Evolutionary conservation across 1,140 invertebrate genomes (phyloP).

Genomic region (Harpegnathos saltator): DNA sequence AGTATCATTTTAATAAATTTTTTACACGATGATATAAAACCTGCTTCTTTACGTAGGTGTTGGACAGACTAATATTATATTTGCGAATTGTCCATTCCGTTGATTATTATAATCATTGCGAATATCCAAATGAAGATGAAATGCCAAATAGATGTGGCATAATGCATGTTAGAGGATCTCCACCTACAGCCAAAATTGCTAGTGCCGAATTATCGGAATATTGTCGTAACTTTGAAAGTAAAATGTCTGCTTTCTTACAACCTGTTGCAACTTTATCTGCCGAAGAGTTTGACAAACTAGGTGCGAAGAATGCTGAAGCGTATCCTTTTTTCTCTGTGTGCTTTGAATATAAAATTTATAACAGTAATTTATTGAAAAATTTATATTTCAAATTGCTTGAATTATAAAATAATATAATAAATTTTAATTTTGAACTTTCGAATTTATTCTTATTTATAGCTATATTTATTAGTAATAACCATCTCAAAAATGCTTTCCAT

Average conservation of each 20-base stretch:
- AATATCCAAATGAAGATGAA: conserved; percentile 99
- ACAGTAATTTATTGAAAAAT: not conserved
- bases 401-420: not conserved
- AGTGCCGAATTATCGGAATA: conserved; percentile 83
- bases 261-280: conserved; percentile 88
- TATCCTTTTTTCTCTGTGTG: conserved; percentile 79
- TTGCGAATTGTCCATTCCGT: conserved; percentile 98
- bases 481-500: too few species aligned
- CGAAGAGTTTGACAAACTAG: conserved; percentile 94
- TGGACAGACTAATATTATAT: conserved; percentile 96
- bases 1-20: not conserved
- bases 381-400: not conserved
- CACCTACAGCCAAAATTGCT: conserved; percentile 92
- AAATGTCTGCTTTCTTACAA: conserved; percentile 95
- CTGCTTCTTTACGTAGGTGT: conserved; percentile 85
- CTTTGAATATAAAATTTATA: not conserved
- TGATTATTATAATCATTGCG: conserved; percentile 99
- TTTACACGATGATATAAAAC: not conserved
- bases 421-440: not conserved
- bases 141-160: conserved; percentile 99
- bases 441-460: not conserved
- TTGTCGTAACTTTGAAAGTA: conserved; percentile 89
- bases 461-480: not conserved
- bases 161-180: conserved; percentile 96
- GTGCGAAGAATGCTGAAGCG: conserved; percentile 94